Conservation (phyloP, 2,113 vertebrate genomes). For the Excalfactoria chinensis region DNA sequence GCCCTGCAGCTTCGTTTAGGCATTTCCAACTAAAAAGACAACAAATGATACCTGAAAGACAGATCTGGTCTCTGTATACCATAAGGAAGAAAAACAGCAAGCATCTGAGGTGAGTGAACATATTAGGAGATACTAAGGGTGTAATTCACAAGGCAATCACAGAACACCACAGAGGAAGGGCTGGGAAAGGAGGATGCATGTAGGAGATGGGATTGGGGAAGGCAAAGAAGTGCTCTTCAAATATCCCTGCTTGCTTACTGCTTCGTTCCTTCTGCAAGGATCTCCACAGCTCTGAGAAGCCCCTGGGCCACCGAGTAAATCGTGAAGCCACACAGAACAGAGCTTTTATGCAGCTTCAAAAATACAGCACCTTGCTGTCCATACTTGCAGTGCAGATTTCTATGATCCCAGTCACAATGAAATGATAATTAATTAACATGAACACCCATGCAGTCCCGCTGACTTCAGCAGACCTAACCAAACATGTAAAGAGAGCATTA, state of each 20-base stretch:
- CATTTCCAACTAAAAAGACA: neutral
- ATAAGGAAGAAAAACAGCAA: neutral
- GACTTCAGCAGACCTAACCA: neutral
- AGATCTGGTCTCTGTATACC: neutral
- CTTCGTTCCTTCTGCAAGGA: neutral
- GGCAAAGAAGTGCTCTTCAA: neutral
- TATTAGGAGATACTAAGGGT: rapidly evolving
- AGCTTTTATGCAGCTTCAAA: neutral
- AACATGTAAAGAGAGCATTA: rapidly evolving
- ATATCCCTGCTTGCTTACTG: neutral
- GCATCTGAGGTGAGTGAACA: neutral
- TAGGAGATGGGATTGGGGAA: neutral
- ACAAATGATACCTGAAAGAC: neutral
- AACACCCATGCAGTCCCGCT: rapidly evolving
- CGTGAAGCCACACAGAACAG: neutral
- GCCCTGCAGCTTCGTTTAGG: neutral
- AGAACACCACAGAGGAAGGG: neutral
- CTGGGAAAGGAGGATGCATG: neutral
- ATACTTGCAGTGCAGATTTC: neutral
- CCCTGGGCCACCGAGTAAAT: neutral
- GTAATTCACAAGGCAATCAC: neutral
- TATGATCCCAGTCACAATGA: rapidly evolving
- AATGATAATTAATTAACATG: rapidly evolving
- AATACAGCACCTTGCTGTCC: neutral
- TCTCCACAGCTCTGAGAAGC: neutral